These are phyloP conservation scores for Taeniopygia guttata DNA, from an alignment of 2,797 vertebrate genomes.

Conservation along the genomic window DNA sequence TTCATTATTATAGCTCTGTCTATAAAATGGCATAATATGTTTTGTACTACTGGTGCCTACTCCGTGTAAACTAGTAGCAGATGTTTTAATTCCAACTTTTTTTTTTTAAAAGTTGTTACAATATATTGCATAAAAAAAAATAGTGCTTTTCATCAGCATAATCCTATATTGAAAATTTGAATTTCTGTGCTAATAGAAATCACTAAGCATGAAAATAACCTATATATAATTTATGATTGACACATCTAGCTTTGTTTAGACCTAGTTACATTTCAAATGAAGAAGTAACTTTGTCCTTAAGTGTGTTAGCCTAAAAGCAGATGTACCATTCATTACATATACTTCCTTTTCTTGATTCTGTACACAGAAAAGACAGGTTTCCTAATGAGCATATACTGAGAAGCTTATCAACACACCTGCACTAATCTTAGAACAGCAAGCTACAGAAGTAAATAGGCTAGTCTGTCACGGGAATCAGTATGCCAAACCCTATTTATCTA, in stretches of 20 bases:
- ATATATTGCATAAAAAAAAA: background rate
- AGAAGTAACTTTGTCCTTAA: background rate
- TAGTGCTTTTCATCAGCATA: background rate
- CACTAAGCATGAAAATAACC: background rate
- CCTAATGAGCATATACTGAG: background rate
- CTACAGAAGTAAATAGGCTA: background rate
- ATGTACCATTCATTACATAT: background rate
- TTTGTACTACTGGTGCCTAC: conserved; percentile 25
- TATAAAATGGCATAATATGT: background rate
- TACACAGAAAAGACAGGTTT: background rate
- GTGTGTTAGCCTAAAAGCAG: background rate
- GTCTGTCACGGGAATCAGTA: background rate
- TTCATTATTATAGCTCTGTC: conserved; percentile 56
- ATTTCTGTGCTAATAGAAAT: background rate
- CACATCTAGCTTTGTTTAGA: background rate
- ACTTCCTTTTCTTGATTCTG: background rate
- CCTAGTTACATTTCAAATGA: background rate
- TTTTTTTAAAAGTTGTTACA: conserved; percentile 1
- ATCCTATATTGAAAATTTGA: background rate
- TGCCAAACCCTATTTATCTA: background rate
- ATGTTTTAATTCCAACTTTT: background rate
- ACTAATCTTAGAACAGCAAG: background rate
- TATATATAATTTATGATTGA: background rate
- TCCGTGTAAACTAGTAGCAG: conserved; percentile 16
- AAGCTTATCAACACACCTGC: background rate